Base-by-base conservation (phyloP, 2,888 invertebrate genomes). In the Cryptocheilus praepositus region DNA sequence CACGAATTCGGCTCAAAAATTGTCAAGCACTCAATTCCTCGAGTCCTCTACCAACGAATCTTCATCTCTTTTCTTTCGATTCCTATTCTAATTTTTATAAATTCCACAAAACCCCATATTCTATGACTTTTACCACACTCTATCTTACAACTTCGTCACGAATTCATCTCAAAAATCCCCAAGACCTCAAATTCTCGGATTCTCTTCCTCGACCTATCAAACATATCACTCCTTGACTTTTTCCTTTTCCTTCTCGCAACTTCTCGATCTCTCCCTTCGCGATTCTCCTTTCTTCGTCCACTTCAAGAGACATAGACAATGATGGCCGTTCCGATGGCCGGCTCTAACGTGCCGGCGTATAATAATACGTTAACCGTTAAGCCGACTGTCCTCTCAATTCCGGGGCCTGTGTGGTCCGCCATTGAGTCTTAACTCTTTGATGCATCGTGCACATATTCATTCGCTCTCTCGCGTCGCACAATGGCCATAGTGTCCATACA, bases 381-480 rank as follows among this genome's bases (percentile, higher is more conserved):
- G 79, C 80, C 66, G 82, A 82, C 80, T 76, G 79, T 82, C 81
- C 77, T 79, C 70, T 82, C 82, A 70, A 77, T 80, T 78, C 77
- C 76, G 73, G 77, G 79, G 73, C 74, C 74, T 75, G 80, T 80
- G 84, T 84, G 83, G 83, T 83, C 83, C 77, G 74, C 83, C 81
- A 77, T 83, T 81, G 75, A 83, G 82, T 73, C 81, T 83, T 81
- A 80, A 83, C 83, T 83, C 83, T 81, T 82, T 83, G 83, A 83
- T 82, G 83, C 78, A 81, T 81, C 81, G 79, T 68, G 78, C 77
- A 76, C 77, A 81, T 82, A 81, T 83, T 80, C 82, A 80, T 82
- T 81, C 74, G 71, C 65, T 74, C 71, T 74, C 71, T 77, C 74
- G 70, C 73, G 68, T 70, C 72, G 62, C 79, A 81, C 83, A 82